Conservation (phyloP, 1,140 invertebrate species). For the Zaprionus davidi region DNA sequence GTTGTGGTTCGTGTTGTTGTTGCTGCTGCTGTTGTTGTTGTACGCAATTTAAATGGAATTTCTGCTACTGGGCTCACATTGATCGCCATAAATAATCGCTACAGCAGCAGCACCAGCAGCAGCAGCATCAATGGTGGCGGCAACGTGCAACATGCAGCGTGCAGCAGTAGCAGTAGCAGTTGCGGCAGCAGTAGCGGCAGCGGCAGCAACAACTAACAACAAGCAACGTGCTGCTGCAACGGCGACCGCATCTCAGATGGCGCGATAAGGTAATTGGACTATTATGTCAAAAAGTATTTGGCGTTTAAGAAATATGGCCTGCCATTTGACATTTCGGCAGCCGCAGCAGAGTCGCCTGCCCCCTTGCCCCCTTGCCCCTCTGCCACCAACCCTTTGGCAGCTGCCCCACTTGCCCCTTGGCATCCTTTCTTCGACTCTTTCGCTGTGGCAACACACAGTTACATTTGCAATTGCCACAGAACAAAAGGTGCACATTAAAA, state of each 20-base stretch:
- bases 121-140: constrained; percentile 69
- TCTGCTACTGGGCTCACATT: constrained; percentile 74
- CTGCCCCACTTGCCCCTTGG: background rate
- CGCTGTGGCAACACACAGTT: constrained; percentile 39
- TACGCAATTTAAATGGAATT: constrained; percentile 83
- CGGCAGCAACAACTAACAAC: constrained; percentile 44
- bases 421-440: background rate
- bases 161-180: constrained; percentile 33
- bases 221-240: constrained; percentile 41
- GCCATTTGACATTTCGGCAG: constrained; percentile 84
- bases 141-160: constrained; percentile 22
- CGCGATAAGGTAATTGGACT: constrained; percentile 84
- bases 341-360: constrained; percentile 18
- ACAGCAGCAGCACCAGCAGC: constrained; percentile 47
- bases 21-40: constrained; percentile 45
- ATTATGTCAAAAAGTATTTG: constrained; percentile 84
- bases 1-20: constrained; percentile 41
- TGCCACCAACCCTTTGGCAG: background rate
- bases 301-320: constrained; percentile 84
- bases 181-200: constrained; percentile 34
- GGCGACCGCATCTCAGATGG: constrained; percentile 82
- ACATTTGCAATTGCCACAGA: constrained; percentile 76
- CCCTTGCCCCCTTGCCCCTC: background rate
- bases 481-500: constrained; percentile 82
- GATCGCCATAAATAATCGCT: constrained; percentile 81